phyloP scores from a whole-genome alignment of 2,113 vertebrate genomes.

The Podarcis cretensis region DNA sequence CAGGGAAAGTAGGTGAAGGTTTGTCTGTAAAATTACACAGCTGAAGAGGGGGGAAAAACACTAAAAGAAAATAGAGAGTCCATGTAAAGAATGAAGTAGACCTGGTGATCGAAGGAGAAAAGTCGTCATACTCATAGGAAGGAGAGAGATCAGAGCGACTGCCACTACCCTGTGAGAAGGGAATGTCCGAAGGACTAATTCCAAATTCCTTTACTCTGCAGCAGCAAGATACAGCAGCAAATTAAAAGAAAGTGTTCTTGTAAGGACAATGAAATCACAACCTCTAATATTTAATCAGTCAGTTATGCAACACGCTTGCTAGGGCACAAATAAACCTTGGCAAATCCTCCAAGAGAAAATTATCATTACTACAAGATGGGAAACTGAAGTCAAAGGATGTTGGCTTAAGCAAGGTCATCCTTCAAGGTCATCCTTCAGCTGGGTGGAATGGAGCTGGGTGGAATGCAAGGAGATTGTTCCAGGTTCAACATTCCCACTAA shows the following conservation, averaged over 20 bases:
- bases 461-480: background rate
- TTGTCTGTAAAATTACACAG: conserved; percentile 54
- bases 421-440: background rate
- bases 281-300: background rate
- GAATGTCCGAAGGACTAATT: conserved; percentile 98
- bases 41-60: conserved; percentile 55
- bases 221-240: conserved; percentile 80
- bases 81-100: conserved; percentile 79
- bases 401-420: background rate
- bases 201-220: conserved; percentile 99
- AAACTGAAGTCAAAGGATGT: background rate
- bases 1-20: conserved; percentile 66
- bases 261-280: conserved; percentile 65
- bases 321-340: background rate
- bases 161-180: conserved; percentile 93
- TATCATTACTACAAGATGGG: no score
- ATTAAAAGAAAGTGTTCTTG: conserved; percentile 78
- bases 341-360: background rate
- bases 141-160: conserved; percentile 94
- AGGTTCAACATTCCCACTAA: background rate
- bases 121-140: conserved; percentile 92
- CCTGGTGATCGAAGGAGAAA: conserved; percentile 86
- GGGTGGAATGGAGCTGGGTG: no score
- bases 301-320: background rate
- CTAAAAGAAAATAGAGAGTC: conserved; percentile 62